phyloP scores from a whole-genome alignment of 2,797 vertebrate genomes.

The Dipus sagitta region DNA sequence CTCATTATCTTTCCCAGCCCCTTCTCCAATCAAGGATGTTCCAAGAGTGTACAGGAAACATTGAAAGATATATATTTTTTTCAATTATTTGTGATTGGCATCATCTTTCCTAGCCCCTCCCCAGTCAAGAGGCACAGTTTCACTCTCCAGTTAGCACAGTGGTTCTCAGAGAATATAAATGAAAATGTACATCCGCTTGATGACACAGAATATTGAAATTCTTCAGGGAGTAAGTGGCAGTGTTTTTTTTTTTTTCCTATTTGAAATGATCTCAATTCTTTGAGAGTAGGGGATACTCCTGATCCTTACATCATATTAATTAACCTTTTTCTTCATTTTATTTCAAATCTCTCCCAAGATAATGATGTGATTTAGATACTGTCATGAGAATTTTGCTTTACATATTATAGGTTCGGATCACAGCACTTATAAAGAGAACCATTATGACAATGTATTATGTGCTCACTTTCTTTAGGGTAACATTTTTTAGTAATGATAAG shows the following conservation, averaged over 20 bases:
- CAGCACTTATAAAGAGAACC: constrained; percentile 41
- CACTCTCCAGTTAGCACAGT: background rate
- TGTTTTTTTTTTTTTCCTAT: background rate
- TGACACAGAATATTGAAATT: background rate
- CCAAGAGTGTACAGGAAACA: background rate
- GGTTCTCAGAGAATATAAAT: constrained; percentile 38
- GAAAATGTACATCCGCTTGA: constrained; percentile 38
- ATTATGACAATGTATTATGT: constrained; percentile 42
- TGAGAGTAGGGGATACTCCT: constrained; percentile 26
- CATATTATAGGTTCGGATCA: constrained; percentile 54
- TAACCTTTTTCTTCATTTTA: background rate
- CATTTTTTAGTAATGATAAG: constrained; percentile 42
- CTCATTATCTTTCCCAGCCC: background rate
- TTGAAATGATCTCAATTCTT: constrained; percentile 19
- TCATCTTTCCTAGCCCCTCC: background rate
- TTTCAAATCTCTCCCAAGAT: background rate
- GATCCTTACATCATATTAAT: constrained; percentile 31
- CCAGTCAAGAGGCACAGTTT: background rate
- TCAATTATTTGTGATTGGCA: background rate
- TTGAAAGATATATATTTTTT: background rate
- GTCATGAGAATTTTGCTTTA: constrained; percentile 53
- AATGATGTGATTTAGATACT: constrained; percentile 63
- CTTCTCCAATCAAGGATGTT: background rate
- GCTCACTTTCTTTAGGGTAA: constrained; percentile 56
- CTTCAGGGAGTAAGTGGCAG: background rate